These are phyloP conservation scores for Thinocorus orbignyianus DNA, from an alignment of 2,113 vertebrate species.

Conservation along the genomic window DNA sequence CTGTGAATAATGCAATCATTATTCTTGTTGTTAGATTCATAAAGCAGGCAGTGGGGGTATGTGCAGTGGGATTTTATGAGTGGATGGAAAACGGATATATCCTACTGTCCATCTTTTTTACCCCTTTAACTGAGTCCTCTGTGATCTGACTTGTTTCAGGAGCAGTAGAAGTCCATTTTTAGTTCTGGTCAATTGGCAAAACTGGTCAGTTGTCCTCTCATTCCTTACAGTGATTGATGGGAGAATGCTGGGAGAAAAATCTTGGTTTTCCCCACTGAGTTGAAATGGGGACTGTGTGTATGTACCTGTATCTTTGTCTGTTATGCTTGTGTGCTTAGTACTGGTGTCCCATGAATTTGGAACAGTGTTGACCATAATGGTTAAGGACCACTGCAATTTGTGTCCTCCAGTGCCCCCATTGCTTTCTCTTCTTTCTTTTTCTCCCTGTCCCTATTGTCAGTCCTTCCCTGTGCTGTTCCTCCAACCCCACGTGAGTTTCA, in stretches of 20 bases:
- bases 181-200: accelerated
- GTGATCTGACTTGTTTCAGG: not conserved
- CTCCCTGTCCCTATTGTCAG: not conserved
- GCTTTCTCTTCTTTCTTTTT: not conserved
- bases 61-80: not conserved
- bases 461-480: not conserved
- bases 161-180: not conserved
- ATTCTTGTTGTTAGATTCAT: not conserved
- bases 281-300: not conserved
- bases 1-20: not conserved
- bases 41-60: not conserved
- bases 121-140: not conserved
- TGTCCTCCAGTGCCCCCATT: not conserved
- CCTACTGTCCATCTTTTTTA: not conserved
- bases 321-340: not conserved
- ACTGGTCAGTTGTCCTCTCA: not conserved
- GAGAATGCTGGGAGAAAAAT: not conserved
- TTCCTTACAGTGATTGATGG: not conserved
- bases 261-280: not conserved
- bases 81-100: not conserved
- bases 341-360: not conserved
- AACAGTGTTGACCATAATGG: not conserved
- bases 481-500: accelerated
- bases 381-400: not conserved
- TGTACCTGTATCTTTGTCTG: not conserved